Evolutionary conservation across 1,140 invertebrate species (phyloP).

Genomic region (Zaprionus nigranus): DNA sequence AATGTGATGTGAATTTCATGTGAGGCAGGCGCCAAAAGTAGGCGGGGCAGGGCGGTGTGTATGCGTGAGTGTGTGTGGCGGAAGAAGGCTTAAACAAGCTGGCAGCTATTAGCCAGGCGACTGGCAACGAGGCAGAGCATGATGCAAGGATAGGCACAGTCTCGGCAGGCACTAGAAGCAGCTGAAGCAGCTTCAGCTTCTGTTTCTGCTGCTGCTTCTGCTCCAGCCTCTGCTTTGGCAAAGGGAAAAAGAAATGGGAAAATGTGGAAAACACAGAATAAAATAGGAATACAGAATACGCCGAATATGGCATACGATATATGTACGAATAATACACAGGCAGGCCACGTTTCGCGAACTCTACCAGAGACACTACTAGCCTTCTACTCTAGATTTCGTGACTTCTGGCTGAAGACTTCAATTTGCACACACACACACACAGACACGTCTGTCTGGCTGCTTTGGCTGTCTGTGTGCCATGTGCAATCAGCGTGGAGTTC

Average conservation of each 20-base stretch:
- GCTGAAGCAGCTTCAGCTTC: conserved; percentile 22
- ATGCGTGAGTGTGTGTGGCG: background rate
- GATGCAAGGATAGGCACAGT: conserved; percentile 30
- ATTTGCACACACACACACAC: conserved; percentile 57
- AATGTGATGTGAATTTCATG: conserved; percentile 49
- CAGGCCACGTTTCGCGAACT: conserved; percentile 54
- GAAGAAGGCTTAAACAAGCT: conserved; percentile 66
- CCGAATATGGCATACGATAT: conserved; percentile 5
- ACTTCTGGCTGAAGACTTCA: conserved; percentile 77
- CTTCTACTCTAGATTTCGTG: conserved; percentile 82
- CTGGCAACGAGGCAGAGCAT: conserved; percentile 16
- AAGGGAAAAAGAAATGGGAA: conserved; percentile 65
- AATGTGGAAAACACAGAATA: conserved; percentile 65
- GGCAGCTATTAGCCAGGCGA: conserved; percentile 68
- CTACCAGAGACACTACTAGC: conserved; percentile 63
- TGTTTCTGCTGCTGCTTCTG: conserved; percentile 3
- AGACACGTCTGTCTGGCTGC: conserved; percentile 31
- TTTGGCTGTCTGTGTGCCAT: conserved; percentile 51
- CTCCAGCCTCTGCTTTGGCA: conserved; percentile 68
- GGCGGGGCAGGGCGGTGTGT: conserved; percentile 18
- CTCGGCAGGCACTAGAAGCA: conserved; percentile 1
- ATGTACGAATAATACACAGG: conserved; percentile 31
- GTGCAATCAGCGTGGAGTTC: conserved; percentile 74
- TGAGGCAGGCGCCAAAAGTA: conserved; percentile 8
- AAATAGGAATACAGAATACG: conserved; percentile 22